Conservation (phyloP, 2,888 invertebrate genomes). For the Drosophila borborema region DNA sequence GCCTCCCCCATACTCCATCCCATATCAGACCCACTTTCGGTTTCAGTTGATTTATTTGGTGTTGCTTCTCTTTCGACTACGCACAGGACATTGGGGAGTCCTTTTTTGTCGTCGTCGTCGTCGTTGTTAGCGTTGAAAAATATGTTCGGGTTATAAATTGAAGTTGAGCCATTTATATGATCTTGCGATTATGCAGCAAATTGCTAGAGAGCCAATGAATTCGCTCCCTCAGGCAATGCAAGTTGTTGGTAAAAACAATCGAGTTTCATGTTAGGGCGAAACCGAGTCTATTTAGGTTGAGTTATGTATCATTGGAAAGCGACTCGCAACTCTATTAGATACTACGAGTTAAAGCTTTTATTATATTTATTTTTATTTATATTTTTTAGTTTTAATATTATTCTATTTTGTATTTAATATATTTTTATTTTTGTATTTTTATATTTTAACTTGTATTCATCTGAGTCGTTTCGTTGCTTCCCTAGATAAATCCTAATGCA, state of each 20-base stretch:
- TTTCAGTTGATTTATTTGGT: slow-evolving; percentile 76
- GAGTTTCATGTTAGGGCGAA: not conserved
- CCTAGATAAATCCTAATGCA: too few species aligned
- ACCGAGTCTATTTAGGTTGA: not conserved
- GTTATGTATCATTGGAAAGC: not conserved
- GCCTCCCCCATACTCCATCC: not conserved
- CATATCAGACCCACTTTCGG: slow-evolving; percentile 48
- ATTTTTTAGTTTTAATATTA: too few species aligned
- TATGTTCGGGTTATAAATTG: slow-evolving; percentile 74
- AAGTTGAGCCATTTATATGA: slow-evolving; percentile 77
- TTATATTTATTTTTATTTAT: too few species aligned
- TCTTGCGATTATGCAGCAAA: slow-evolving; percentile 76
- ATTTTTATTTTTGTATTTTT: too few species aligned
- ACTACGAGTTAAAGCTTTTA: too few species aligned
- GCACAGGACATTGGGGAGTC: slow-evolving; percentile 54
- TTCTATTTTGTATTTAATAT: too few species aligned
- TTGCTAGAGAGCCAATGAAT: slow-evolving; percentile 40
- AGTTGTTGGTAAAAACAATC: slow-evolving; percentile 7
- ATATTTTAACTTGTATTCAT: too few species aligned
- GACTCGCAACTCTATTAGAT: not conserved
- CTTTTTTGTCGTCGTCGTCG: slow-evolving; percentile 19
- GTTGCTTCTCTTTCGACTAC: slow-evolving; percentile 49
- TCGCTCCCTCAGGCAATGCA: slow-evolving; percentile 18
- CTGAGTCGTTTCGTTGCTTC: too few species aligned
- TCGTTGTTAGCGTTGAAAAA: slow-evolving; percentile 47